A percentile compares a stretch with the other conserved stretches of the same genome.
phyloP scores from a whole-genome alignment of 2,113 vertebrate species.

The Osmerus mordax region DNA sequence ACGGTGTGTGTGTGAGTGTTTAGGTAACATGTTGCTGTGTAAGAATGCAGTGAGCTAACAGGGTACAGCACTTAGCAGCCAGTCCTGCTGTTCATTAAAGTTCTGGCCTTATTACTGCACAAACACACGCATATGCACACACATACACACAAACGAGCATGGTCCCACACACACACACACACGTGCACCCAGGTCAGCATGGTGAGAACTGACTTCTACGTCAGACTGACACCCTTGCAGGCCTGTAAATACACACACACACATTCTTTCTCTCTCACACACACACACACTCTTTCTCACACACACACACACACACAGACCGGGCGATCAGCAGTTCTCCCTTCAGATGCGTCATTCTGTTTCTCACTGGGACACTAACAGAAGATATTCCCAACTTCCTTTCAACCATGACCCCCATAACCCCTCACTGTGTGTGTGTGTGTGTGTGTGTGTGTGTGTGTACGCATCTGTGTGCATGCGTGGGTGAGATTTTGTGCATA shows the following conservation, averaged over 20 bases:
- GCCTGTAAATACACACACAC: neutral
- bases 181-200: neutral
- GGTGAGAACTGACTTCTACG: too few species aligned
- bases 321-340: slow-evolving; percentile 36
- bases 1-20: slow-evolving; percentile 6
- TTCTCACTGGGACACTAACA: neutral
- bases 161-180: neutral
- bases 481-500: neutral
- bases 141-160: neutral
- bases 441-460: slow-evolving; percentile 15
- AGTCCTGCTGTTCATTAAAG: neutral
- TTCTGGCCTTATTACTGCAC: neutral
- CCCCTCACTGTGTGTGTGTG: slow-evolving; percentile 11
- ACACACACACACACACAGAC: slow-evolving; percentile 25
- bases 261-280: neutral
- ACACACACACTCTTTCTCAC: neutral
- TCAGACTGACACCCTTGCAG: neutral
- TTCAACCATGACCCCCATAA: too few species aligned
- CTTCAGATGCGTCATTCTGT: slow-evolving; percentile 14
- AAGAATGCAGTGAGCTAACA: slow-evolving; percentile 20
- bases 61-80: slow-evolving; percentile 2
- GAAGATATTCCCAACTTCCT: slow-evolving; percentile 36
- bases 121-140: neutral
- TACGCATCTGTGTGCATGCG: slow-evolving; percentile 7
- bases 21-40: slow-evolving; percentile 10